Evolutionary conservation across 2,888 invertebrate species (phyloP).

Genomic region (Dorcus parallelipipedus): DNA sequence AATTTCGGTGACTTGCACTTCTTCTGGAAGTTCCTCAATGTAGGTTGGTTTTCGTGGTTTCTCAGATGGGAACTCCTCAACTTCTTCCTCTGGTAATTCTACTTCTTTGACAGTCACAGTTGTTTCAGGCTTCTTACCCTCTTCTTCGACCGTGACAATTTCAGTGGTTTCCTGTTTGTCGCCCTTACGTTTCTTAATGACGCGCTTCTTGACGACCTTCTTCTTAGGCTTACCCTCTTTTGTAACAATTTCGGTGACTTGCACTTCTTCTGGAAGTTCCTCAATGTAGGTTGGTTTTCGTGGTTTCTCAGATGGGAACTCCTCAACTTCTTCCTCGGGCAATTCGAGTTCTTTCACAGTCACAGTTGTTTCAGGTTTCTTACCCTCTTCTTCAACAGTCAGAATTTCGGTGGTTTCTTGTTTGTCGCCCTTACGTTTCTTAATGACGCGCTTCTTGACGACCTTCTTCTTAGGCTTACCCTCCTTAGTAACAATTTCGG

Average conservation of each 20-base stretch:
- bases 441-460: slow-evolving; percentile 45
- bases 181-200: slow-evolving; percentile 40
- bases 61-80: slow-evolving; percentile 26
- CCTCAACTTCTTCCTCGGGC: slow-evolving; percentile 30
- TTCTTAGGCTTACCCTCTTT: slow-evolving; percentile 43
- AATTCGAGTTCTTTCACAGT: slow-evolving; percentile 30
- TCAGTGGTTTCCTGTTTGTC: slow-evolving; percentile 50
- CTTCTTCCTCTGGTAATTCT: slow-evolving; percentile 32
- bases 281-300: slow-evolving; percentile 26
- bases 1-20: slow-evolving; percentile 27
- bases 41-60: slow-evolving; percentile 16
- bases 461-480: slow-evolving; percentile 43
- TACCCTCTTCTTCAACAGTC: slow-evolving; percentile 46
- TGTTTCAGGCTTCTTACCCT: slow-evolving; percentile 43
- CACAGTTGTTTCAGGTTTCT: slow-evolving; percentile 44
- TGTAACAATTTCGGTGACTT: slow-evolving; percentile 37
- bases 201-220: slow-evolving; percentile 39
- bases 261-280: slow-evolving; percentile 34
- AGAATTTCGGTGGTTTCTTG: slow-evolving; percentile 50
- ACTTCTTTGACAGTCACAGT: slow-evolving; percentile 42
- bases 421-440: slow-evolving; percentile 45
- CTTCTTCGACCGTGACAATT: slow-evolving; percentile 48
- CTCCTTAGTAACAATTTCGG: slow-evolving; percentile 39
- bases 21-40: slow-evolving; percentile 24
- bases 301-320: slow-evolving; percentile 15